phyloP scores from a whole-genome alignment of 2,113 vertebrate species.

The Salvator merianae region DNA sequence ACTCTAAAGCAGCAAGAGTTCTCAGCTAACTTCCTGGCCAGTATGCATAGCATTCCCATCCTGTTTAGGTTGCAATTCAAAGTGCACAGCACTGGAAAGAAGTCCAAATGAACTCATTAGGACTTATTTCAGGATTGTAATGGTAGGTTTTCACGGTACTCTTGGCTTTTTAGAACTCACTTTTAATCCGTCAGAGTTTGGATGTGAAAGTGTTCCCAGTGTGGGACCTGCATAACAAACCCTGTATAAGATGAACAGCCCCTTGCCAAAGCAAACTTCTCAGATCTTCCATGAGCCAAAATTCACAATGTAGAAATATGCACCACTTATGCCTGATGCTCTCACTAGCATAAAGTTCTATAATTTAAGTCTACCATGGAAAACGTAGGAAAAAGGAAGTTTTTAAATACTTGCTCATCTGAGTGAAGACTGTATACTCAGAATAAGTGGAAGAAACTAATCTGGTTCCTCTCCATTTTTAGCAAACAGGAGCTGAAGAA shows the following conservation, averaged over 20 bases:
- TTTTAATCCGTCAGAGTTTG: conserved; percentile 7
- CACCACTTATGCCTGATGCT: conserved; percentile 15
- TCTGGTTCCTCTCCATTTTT: not conserved
- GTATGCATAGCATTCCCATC: not conserved
- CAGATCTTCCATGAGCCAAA: conserved; percentile 57
- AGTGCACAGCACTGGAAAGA: not conserved
- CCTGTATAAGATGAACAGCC: conserved; percentile 64
- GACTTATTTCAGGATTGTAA: not conserved
- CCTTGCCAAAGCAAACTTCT: conserved; percentile 59
- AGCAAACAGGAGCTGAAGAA: not conserved
- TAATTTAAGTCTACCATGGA: not conserved
- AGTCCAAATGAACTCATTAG: not conserved
- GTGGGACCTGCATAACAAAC: conserved; percentile 50
- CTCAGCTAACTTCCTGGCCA: not conserved
- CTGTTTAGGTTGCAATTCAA: not conserved
- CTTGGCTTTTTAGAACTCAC: not conserved
- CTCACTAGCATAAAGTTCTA: conserved; percentile 40
- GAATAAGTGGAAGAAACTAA: not conserved
- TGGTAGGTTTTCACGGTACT: not conserved
- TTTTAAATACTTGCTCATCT: conserved; percentile 15
- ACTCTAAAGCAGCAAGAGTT: not conserved
- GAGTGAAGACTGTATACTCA: too few species aligned
- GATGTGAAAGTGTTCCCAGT: conserved; percentile 57
- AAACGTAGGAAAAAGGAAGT: not conserved
- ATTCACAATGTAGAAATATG: conserved; percentile 59